Evolutionary conservation across 2,797 vertebrate genomes (phyloP).

Genomic region (Cuculus canorus): DNA sequence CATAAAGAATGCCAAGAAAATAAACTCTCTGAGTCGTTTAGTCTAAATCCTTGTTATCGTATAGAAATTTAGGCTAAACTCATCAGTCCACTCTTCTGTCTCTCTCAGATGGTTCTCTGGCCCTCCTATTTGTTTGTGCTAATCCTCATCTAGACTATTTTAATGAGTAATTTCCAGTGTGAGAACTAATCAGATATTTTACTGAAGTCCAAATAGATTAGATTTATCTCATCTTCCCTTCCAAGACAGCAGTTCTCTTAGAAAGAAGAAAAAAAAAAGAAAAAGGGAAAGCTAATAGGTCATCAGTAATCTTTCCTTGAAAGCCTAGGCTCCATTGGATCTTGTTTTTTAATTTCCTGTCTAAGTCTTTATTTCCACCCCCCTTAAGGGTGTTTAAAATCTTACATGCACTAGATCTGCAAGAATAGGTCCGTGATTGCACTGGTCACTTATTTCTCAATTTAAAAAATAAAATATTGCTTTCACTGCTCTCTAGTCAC

Average conservation of each 20-base stretch:
- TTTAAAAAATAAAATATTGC: background rate
- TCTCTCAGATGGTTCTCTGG: background rate
- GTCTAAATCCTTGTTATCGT: background rate
- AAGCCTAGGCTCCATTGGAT: background rate
- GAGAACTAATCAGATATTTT: constrained; percentile 15
- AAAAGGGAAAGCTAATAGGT: background rate
- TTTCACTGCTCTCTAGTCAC: background rate
- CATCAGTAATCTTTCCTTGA: background rate
- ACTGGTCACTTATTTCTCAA: background rate
- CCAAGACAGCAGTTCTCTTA: background rate
- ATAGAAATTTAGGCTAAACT: background rate
- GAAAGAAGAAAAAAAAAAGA: too few relatives aligned
- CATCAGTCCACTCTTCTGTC: background rate
- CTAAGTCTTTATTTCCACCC: background rate
- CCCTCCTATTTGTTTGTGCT: background rate
- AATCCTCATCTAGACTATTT: background rate
- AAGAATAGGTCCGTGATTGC: background rate
- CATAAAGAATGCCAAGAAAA: background rate
- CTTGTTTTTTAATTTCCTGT: background rate
- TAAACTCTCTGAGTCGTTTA: background rate
- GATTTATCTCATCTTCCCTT: background rate
- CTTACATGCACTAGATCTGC: background rate
- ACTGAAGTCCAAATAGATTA: background rate
- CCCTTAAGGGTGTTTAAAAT: background rate
- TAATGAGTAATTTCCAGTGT: background rate